Conservation (phyloP, 2,797 vertebrate species). For the Petrocephalus sullivani region DNA sequence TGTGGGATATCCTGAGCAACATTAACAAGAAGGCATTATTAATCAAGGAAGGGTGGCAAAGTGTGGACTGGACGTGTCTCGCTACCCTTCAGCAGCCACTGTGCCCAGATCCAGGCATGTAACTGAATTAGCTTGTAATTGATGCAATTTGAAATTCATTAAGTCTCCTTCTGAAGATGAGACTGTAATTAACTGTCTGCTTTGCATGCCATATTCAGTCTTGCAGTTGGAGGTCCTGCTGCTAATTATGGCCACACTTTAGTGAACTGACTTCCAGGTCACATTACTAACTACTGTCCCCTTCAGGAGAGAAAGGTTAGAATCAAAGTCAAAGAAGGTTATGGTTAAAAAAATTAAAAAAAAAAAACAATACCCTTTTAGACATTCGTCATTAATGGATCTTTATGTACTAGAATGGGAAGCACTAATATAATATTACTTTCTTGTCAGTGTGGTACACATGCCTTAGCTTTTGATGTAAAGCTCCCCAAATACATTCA, state of each 20-base stretch:
- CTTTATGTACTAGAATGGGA: not conserved
- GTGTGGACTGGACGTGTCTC: constrained; percentile 19
- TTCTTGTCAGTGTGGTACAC: not conserved
- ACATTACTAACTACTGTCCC: constrained; percentile 23
- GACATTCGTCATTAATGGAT: not conserved
- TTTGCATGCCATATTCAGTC: constrained; percentile 60
- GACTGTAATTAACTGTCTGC: constrained; percentile 74
- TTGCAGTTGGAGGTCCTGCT: constrained; percentile 50
- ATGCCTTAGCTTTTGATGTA: not conserved
- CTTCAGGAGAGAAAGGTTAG: not conserved
- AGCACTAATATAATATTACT: not conserved
- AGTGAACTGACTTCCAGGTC: constrained; percentile 22
- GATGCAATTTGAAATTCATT: constrained; percentile 78
- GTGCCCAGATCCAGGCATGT: constrained; percentile 42
- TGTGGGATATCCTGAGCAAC: not conserved
- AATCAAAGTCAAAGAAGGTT: not conserved
- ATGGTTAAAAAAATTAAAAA: not conserved
- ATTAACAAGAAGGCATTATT: constrained; percentile 5
- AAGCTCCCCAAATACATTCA: not conserved
- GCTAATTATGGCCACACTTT: constrained; percentile 40
- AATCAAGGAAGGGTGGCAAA: constrained; percentile 8
- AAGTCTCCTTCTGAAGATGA: constrained; percentile 64
- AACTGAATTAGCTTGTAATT: constrained; percentile 79
- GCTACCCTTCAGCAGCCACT: constrained; percentile 38
- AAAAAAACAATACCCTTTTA: not conserved